phyloP scores from a whole-genome alignment of 2,797 vertebrate species.

The Phalloptychus januarius region DNA sequence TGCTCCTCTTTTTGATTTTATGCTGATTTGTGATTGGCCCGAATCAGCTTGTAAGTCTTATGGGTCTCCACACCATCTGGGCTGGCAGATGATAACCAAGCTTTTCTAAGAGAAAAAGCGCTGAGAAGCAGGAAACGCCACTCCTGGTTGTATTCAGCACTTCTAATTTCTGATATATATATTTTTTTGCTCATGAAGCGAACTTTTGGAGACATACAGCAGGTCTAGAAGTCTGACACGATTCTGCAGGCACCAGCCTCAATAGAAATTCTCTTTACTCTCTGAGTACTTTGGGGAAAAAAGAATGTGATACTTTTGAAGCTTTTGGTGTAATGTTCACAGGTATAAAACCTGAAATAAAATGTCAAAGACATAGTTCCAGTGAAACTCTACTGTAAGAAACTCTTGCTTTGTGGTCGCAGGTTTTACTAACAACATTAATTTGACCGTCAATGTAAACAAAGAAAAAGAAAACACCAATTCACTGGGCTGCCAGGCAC shows the following conservation, averaged over 20 bases:
- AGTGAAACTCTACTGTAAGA: constrained; percentile 50
- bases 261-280: constrained; percentile 15
- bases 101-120: constrained; percentile 57
- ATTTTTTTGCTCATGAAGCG: constrained; percentile 50
- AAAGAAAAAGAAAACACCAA: constrained; percentile 61
- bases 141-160: constrained; percentile 64
- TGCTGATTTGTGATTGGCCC: constrained; percentile 69
- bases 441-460: constrained; percentile 71
- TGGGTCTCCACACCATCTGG: constrained; percentile 74
- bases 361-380: constrained; percentile 35
- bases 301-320: constrained; percentile 22
- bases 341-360: constrained; percentile 34
- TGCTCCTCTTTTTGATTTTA: constrained; percentile 56
- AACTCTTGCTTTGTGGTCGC: constrained; percentile 47
- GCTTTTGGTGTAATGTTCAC: constrained; percentile 58
- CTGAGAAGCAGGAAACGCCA: constrained; percentile 65
- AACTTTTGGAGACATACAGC: constrained; percentile 35
- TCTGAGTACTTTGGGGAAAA: constrained; percentile 19
- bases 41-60: constrained; percentile 71
- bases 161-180: constrained; percentile 59
- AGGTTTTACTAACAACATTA: constrained; percentile 53
- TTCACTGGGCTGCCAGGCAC: constrained; percentile 70
- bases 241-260: constrained; percentile 25
- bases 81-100: constrained; percentile 72
- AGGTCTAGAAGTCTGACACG: constrained; percentile 15